Evolutionary conservation across 1,140 invertebrate species (phyloP), one percentile per base, ranked within the genome.

Genomic region (Solenopsis fugax): DNA sequence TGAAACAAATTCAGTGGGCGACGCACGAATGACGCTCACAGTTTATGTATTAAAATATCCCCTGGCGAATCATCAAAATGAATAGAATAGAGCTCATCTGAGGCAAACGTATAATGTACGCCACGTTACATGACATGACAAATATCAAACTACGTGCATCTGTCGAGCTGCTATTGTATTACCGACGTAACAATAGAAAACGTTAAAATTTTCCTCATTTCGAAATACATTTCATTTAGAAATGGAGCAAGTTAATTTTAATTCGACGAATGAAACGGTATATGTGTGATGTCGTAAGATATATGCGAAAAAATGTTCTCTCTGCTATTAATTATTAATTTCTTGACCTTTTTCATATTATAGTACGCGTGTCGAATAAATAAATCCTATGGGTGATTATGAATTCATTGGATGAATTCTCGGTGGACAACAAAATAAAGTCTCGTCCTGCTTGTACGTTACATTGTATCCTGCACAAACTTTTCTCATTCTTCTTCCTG

Each of bases 11-110:
- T 84, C 71, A 50, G 41, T 29, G 45, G 34, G n/a, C 41, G 56
- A 48, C 18, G 72, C 69, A 16, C 41, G n/a, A 48, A 84, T 84
- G 80, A 24, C 41, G 69, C 12, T 41, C 24, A 48, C 54, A 58
- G 56, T 84, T 84, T 73, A 81, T 41, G 24, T 71, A 34, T 60
- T 84, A 50, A 84, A 84, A 84, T 75, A 84, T 84, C 41, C 69
- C 37, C 69, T 84, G 80, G 65, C 71, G 80, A 48, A 75, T 84
- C 45, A 34, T 84, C 80, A 73, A 75, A 84, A 84, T 50, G 80
- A 84, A 75, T 75, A 84, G 56, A 73, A 82, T 71, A 21, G 67
- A 60, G 41, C 67, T 82, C 67, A 73, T 84, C 72, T 45, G 80
- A 48, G n/a, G 41, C 54, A 84, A 71, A 84, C 54, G 58, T 62